Base-by-base conservation (phyloP, 2,113 vertebrate species). In the Oenanthe oenanthe region DNA sequence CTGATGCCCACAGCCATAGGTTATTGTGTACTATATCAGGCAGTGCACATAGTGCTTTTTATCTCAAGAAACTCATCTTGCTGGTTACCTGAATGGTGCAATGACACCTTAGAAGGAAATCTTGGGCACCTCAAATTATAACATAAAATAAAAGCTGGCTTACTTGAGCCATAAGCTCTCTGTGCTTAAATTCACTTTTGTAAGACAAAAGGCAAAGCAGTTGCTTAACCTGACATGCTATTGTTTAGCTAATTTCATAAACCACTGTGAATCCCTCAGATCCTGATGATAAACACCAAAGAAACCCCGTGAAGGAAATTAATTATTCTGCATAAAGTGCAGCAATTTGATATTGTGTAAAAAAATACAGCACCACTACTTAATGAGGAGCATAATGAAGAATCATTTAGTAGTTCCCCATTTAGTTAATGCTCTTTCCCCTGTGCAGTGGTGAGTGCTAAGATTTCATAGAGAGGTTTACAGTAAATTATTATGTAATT, bases 361-460 rank as follows among this genome's bases (percentile, higher is more conserved):
- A 82, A 51, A 81, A 74, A 75, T 31, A 31, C 54, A 54, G 29
- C 29, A 9, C 19, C 34, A 32, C 66, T 63, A 86, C 21, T 56
- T 83, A 86, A 95, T 87, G 73, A 85, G 83, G 68, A 93, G 65
- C 45, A 61, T 80, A 95, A 92, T 65, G 56, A 93, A 87, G 57
- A 89, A 91, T 68, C 67, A 68, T 78, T 91, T 71, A 91, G 53
- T 43, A 87, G 45, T 29, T 88, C 20, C 38, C 28, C 72, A 63
- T 92, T 73, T 58, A 93, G 58, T 38, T 92, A 90, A 61, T 74
- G 38, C 15, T 85, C 85, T 79, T 43, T 82, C 43, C 28, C 29
- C 28, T 71, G 60, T 65, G 48, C 1, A 4, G 48, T 74, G 38
- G 86, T 79, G 65, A 94, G 68, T 74, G 47, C 31, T 71, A 63